These are phyloP conservation scores for Corella eumyota DNA, from an alignment of 23 tunicate species.

Conservation along the genomic window DNA sequence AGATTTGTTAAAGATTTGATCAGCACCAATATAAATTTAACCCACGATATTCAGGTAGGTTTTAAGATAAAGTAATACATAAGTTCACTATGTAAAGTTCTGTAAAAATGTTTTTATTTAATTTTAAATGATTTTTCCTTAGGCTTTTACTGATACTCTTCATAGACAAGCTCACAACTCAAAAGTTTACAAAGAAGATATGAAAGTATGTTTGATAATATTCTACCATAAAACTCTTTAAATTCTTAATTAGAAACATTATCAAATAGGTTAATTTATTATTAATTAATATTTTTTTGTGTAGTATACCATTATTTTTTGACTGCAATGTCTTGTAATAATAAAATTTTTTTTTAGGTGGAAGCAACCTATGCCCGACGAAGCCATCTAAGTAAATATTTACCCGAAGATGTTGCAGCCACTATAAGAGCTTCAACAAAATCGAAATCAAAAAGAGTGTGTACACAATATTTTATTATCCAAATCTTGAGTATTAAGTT, in stretches of 20 bases:
- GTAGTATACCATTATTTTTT: too few species aligned
- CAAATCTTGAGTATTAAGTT: background rate
- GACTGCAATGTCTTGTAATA: too few species aligned
- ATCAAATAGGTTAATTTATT: background rate
- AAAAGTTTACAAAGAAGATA: conserved; percentile 65
- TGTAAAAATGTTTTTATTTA: background rate
- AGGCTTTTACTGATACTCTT: conserved; percentile 85
- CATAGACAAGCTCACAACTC: conserved; percentile 80
- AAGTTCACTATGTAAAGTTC: too few species aligned
- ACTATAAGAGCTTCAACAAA: conserved; percentile 18
- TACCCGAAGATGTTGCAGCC: conserved; percentile 58
- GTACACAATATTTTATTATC: background rate
- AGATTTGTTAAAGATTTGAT: conserved; percentile 59
- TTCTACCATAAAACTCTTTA: background rate
- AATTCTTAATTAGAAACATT: background rate
- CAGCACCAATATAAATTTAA: conserved; percentile 64
- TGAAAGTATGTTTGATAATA: conserved; percentile 29
- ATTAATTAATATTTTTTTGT: too few species aligned
- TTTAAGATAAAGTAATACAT: background rate
- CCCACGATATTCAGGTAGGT: conserved; percentile 74
- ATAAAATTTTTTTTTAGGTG: conserved; percentile 22
- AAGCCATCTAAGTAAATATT: conserved; percentile 29
- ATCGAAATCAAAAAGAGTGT: background rate
- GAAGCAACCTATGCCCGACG: conserved; percentile 91
- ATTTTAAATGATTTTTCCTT: too few species aligned